These are phyloP conservation scores for Idris sp. DNA, from an alignment of 1,140 invertebrate genomes.

Conservation along the genomic window DNA sequence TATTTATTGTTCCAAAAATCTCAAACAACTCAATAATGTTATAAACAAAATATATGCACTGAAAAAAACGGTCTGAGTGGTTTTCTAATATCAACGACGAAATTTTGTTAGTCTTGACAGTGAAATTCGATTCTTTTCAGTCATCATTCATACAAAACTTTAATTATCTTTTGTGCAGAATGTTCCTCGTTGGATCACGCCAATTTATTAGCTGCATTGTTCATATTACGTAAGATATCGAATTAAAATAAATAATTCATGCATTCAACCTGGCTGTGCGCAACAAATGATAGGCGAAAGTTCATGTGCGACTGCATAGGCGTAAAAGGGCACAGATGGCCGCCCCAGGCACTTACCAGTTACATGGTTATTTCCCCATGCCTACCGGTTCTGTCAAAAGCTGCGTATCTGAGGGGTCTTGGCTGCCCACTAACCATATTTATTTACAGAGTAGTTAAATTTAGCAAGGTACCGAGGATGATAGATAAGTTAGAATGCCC, in stretches of 20 bases:
- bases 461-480: conserved; percentile 65
- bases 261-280: conserved; percentile 68
- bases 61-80: no score
- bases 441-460: conserved; percentile 76
- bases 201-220: conserved; percentile 45
- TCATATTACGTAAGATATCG: conserved; percentile 38
- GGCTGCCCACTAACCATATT: conserved; percentile 77
- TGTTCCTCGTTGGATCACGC: not conserved
- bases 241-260: conserved; percentile 66
- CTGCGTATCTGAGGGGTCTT: conserved; percentile 71
- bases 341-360: conserved; percentile 77
- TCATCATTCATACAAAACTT: conserved; percentile 2
- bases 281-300: conserved; percentile 76
- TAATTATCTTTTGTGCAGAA: not conserved
- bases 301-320: conserved; percentile 74
- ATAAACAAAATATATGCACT: no score
- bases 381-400: conserved; percentile 71
- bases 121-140: not conserved
- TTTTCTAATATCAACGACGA: not conserved
- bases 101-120: not conserved
- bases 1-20: no score
- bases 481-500: conserved; percentile 65
- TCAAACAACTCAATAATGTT: no score
- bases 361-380: conserved; percentile 69
- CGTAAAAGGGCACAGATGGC: conserved; percentile 77